These are phyloP conservation scores for Eidolon dupreanum DNA, from an alignment of 2,797 vertebrate genomes.

Conservation along the genomic window DNA sequence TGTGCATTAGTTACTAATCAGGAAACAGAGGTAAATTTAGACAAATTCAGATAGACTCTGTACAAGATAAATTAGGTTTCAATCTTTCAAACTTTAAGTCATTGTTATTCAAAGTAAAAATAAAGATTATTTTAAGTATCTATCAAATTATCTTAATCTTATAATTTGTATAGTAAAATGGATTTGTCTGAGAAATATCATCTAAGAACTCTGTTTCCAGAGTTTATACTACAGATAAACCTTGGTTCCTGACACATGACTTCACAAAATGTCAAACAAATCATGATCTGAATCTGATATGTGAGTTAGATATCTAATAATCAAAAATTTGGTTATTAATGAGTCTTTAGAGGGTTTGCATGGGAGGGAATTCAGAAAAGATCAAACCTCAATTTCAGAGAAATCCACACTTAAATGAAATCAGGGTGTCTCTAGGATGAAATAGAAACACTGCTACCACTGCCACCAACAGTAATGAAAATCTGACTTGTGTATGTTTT, in stretches of 20 bases:
- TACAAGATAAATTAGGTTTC: background rate
- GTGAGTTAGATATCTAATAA: background rate
- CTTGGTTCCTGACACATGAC: background rate
- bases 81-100: background rate
- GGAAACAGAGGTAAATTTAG: background rate
- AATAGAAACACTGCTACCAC: background rate
- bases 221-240: background rate
- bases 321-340: background rate
- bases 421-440: background rate
- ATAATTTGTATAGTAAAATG: background rate
- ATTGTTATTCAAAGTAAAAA: background rate
- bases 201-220: background rate
- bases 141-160: background rate
- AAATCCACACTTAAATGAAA: background rate
- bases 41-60: background rate
- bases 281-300: background rate
- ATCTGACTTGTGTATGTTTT: background rate
- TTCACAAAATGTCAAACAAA: background rate
- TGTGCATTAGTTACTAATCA: background rate
- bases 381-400: background rate
- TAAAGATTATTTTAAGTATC: background rate
- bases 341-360: background rate
- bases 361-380: background rate
- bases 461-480: background rate
- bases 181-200: background rate